phyloP scores from a whole-genome alignment of 2,888 invertebrate species.

The Villa cingulata region DNA sequence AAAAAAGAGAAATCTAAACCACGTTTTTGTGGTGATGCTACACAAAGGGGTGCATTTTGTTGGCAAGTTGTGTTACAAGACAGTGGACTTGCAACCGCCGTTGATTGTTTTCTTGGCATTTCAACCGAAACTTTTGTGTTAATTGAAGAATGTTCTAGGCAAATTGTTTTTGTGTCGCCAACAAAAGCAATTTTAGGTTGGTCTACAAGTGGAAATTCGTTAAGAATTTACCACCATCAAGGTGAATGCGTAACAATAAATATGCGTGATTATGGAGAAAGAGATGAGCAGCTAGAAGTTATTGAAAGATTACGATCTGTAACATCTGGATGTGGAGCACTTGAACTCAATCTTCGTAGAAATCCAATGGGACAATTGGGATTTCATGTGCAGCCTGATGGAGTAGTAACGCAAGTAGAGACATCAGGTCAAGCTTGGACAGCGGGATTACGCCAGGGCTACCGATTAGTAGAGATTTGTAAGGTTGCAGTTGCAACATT shows the following conservation, averaged over 20 bases:
- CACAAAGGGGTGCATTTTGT: constrained; percentile 61
- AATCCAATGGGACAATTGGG: constrained; percentile 76
- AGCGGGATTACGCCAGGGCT: constrained; percentile 81
- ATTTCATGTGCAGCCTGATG: constrained; percentile 84
- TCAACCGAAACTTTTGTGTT: constrained; percentile 78
- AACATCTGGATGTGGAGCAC: constrained; percentile 60
- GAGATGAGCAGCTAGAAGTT: constrained; percentile 59
- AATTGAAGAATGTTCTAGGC: constrained; percentile 67
- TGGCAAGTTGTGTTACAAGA: constrained; percentile 67
- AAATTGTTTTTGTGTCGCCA: constrained; percentile 75
- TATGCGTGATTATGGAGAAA: constrained; percentile 55
- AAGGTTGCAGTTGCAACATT: constrained; percentile 80
- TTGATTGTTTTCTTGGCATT: constrained; percentile 73
- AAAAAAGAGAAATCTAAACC: constrained; percentile 67
- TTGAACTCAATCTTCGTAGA: constrained; percentile 67
- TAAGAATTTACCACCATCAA: constrained; percentile 81
- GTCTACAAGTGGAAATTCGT: constrained; percentile 44
- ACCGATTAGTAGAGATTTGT: constrained; percentile 81
- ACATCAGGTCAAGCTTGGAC: constrained; percentile 38
- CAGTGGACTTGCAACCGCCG: constrained; percentile 46
- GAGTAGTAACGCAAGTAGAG: constrained; percentile 66
- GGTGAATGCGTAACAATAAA: constrained; percentile 82
- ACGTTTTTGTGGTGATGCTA: constrained; percentile 57
- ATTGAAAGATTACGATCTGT: constrained; percentile 62
- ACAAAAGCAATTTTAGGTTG: constrained; percentile 61